These are phyloP conservation scores for Microdon myrmicae DNA, from an alignment of 2,888 invertebrate genomes.

Conservation along the genomic window DNA sequence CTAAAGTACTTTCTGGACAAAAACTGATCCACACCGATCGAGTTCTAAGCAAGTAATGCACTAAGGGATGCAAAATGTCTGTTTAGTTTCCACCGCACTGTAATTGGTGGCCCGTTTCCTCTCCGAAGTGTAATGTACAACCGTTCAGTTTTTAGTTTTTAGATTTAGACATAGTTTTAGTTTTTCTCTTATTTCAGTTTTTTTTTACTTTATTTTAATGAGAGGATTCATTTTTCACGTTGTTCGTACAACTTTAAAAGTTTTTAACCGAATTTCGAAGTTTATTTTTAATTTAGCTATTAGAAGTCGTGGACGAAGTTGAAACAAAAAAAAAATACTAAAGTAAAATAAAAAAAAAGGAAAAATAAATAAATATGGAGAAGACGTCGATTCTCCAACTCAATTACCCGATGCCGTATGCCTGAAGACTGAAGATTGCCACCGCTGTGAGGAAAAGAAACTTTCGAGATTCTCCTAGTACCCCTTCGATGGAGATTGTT, in stretches of 20 bases:
- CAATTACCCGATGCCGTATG: conserved; percentile 46
- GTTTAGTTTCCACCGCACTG: conserved; percentile 57
- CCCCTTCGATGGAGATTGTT: conserved; percentile 44
- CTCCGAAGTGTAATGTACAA: conserved; percentile 22
- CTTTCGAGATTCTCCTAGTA: conserved; percentile 47
- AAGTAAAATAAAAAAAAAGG: conserved; percentile 3
- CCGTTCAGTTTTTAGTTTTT: conserved; percentile 18
- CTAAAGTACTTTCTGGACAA: conserved; percentile 29
- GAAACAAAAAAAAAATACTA: conserved; percentile 6
- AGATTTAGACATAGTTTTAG: conserved; percentile 4
- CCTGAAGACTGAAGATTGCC: conserved; percentile 45
- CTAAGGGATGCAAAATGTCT: conserved; percentile 67
- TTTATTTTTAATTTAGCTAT: conserved; percentile 36
- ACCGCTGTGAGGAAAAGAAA: conserved; percentile 44
- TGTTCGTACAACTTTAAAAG: conserved; percentile 13
- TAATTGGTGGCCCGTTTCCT: conserved; percentile 17
- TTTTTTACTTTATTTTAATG: conserved; percentile 13
- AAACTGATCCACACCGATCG: conserved; percentile 64
- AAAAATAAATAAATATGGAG: conserved; percentile 21
- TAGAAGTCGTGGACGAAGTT: conserved; percentile 12
- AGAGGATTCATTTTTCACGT: conserved; percentile 11
- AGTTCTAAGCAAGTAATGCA: conserved; percentile 67
- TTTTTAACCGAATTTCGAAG: conserved; percentile 16
- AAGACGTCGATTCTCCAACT: conserved; percentile 38
- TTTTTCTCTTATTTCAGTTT: conserved; percentile 2